Conservation (phyloP, 2,113 vertebrate species). For the Cryptotis parvus region DNA sequence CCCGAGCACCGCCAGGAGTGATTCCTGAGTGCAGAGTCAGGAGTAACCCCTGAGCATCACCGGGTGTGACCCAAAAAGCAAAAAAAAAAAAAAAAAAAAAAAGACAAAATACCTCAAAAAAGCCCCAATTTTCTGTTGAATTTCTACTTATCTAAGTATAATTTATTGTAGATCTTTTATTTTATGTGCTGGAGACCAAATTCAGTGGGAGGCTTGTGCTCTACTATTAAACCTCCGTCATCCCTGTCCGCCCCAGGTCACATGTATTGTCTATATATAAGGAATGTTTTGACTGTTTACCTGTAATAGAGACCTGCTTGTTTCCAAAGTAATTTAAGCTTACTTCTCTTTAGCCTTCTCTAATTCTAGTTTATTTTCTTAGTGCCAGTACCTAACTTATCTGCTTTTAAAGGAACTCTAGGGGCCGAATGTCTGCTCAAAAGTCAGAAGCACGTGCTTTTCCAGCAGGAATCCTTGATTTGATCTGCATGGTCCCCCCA, state of each 20-base stretch:
- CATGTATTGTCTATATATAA: background rate
- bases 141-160: background rate
- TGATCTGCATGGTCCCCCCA: no score
- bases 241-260: background rate
- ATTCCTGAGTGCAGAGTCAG: no score
- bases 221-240: no score
- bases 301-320: background rate
- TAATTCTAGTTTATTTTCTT: background rate
- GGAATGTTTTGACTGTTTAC: background rate
- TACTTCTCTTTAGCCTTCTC: background rate
- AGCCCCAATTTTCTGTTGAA: background rate
- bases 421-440: background rate
- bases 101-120: background rate
- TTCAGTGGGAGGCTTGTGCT: no score
- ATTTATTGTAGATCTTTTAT: no score
- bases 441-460: background rate
- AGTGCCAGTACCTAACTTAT: background rate
- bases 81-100: no score
- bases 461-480: no score
- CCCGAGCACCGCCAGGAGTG: no score
- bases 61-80: no score
- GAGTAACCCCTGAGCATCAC: no score
- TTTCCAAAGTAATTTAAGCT: background rate
- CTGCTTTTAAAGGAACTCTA: background rate
- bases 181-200: no score